Percentiles rank a stretch among this genome's conserved stretches.
Conservation (phyloP, 2,888 invertebrate species). For the Harpagoxenus sublaevis region DNA sequence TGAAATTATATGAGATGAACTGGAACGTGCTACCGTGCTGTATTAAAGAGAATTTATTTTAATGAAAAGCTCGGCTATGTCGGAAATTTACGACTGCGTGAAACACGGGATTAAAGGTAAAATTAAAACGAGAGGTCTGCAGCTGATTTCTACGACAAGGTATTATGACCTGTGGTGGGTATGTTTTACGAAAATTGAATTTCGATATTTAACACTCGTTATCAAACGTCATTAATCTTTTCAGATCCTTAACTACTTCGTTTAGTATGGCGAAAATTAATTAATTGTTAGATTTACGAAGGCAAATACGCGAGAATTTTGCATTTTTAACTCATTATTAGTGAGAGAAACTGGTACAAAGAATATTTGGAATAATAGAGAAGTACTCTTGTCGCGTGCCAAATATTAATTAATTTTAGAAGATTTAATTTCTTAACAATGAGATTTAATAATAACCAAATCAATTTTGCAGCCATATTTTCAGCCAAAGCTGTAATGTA, state of each 20-base stretch:
- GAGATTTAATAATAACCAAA: neutral
- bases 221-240: slow-evolving; percentile 30
- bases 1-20: slow-evolving; percentile 32
- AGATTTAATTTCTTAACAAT: slow-evolving; percentile 20
- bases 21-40: neutral
- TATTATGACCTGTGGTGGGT: neutral
- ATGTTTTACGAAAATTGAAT: slow-evolving; percentile 35
- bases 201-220: slow-evolving; percentile 5
- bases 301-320: neutral
- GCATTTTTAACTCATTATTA: neutral
- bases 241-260: neutral
- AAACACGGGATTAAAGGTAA: slow-evolving; percentile 3
- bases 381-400: neutral
- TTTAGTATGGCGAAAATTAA: neutral
- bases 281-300: neutral
- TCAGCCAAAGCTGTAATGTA: neutral
- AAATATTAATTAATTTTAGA: slow-evolving; percentile 7
- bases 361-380: neutral
- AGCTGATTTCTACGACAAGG: slow-evolving; percentile 14
- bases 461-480: neutral
- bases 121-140: slow-evolving; percentile 39
- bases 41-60: slow-evolving; percentile 50
- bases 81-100: slow-evolving; percentile 29
- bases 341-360: neutral
- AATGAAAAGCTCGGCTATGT: slow-evolving; percentile 11